Conservation (phyloP, 1,140 invertebrate species). For the Nebria ingens region DNA sequence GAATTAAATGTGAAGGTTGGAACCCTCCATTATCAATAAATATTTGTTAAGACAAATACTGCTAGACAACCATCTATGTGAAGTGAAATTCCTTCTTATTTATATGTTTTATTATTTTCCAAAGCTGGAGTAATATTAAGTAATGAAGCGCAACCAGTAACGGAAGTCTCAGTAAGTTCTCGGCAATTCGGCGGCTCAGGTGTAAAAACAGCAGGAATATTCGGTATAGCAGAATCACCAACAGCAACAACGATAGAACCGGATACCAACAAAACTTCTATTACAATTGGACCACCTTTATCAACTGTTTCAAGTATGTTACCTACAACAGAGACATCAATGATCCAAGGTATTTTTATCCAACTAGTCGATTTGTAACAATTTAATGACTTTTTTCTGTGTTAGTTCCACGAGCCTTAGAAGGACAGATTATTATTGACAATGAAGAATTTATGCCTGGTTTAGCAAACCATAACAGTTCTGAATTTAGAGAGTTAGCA, state of each 20-base stretch:
- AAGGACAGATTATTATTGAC: constrained; percentile 54
- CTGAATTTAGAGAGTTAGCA: constrained; percentile 48
- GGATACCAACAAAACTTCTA: constrained; percentile 22
- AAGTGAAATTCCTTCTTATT: no score
- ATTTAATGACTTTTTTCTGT: constrained; percentile 22
- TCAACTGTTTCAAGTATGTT: constrained; percentile 36
- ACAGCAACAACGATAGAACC: constrained; percentile 10
- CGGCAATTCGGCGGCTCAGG: constrained; percentile 25
- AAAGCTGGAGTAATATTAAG: constrained; percentile 44
- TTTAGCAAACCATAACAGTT: constrained; percentile 46
- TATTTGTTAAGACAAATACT: no score
- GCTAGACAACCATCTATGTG: no score
- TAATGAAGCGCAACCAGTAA: constrained; percentile 34
- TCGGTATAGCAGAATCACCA: constrained; percentile 15
- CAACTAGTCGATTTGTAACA: constrained; percentile 2
- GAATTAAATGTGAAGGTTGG: no score
- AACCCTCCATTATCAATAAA: no score
- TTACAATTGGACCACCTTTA: constrained; percentile 37
- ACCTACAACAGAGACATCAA: constrained; percentile 39
- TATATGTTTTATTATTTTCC: constrained; percentile 20
- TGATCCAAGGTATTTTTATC: constrained; percentile 24
- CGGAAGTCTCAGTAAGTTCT: constrained; percentile 23
- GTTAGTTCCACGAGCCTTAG: constrained; percentile 52
- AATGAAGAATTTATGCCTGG: constrained; percentile 49
- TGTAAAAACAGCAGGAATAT: constrained; percentile 20